Evolutionary conservation across 2,888 invertebrate genomes (phyloP).

Genomic region (Tetranychus piercei): DNA sequence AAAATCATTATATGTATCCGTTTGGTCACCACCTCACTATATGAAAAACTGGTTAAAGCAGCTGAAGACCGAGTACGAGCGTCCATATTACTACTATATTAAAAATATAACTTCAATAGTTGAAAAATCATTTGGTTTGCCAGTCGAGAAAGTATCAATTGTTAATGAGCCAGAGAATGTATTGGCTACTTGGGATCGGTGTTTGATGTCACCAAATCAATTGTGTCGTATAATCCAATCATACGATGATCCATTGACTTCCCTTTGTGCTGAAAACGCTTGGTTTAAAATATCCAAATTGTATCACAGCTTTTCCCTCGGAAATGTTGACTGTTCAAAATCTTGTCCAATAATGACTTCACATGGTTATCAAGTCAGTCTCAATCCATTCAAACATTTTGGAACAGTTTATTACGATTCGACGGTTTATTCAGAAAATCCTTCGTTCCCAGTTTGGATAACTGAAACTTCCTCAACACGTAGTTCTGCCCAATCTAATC

Average conservation of each 20-base stretch:
- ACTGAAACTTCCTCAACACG: not conserved
- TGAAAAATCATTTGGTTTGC: not conserved
- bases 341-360: not conserved
- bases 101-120: not conserved
- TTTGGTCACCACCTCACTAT: conserved; percentile 1
- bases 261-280: not conserved
- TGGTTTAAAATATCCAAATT: not conserved
- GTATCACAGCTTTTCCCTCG: not conserved
- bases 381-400: not conserved
- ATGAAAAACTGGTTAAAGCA: not conserved
- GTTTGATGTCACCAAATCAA: not conserved
- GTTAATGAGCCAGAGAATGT: not conserved
- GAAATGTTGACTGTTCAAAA: not conserved
- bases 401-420: conserved; percentile 1
- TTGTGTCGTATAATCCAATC: not conserved
- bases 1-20: not conserved
- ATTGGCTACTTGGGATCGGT: not conserved
- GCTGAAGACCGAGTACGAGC: not conserved
- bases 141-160: not conserved
- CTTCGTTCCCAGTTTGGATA: not conserved
- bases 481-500: not conserved
- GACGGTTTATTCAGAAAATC: not conserved
- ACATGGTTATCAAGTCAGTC: not conserved
- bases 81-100: not conserved
- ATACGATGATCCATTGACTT: not conserved